These are phyloP conservation scores for Paralichthys olivaceus DNA, from an alignment of 2,113 vertebrate genomes.

Conservation along the genomic window DNA sequence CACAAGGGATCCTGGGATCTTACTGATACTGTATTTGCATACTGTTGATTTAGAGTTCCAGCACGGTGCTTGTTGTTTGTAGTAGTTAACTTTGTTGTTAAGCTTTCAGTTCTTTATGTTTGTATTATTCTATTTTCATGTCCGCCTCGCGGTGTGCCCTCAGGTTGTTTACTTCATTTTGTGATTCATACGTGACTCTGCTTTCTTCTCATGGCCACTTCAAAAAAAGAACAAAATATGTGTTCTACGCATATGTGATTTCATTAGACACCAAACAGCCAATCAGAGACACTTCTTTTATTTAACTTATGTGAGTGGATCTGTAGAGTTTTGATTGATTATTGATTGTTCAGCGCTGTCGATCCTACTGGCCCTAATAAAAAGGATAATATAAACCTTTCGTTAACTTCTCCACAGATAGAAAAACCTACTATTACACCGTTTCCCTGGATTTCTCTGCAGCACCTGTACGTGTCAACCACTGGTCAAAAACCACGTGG, in stretches of 20 bases:
- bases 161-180: neutral
- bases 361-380: no score
- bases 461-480: slow-evolving; percentile 21
- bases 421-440: neutral
- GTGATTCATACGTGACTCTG: no score
- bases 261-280: no score
- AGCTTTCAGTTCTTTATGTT: neutral
- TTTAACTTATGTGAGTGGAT: neutral
- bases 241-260: no score
- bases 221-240: neutral
- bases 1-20: no score
- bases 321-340: neutral
- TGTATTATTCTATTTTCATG: no score
- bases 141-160: no score
- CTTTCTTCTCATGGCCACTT: no score
- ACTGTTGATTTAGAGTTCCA: neutral
- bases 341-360: neutral
- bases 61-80: neutral
- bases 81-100: neutral
- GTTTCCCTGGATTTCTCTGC: neutral
- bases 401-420: neutral
- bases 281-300: neutral
- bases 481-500: slow-evolving; percentile 34
- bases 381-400: neutral
- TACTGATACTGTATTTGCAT: no score